Evolutionary conservation across 1,140 invertebrate genomes (phyloP).

Genomic region (Drosophila parvula): DNA sequence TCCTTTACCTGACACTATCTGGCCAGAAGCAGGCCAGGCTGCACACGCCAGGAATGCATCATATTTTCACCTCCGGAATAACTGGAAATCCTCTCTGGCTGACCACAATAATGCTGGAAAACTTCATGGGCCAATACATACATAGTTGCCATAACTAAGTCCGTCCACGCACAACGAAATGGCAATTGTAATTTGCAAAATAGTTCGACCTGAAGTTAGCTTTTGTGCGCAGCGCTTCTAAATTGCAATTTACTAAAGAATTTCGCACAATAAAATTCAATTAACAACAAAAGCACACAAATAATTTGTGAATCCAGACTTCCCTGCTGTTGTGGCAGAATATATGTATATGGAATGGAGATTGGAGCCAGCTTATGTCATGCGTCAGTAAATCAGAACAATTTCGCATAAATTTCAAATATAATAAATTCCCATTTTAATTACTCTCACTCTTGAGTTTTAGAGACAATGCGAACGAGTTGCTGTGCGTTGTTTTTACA

Average conservation of each 20-base stretch:
- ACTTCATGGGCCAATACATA: constrained; percentile 20
- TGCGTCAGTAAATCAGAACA: constrained; percentile 45
- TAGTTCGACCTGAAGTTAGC: constrained; percentile 38
- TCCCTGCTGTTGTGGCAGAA: constrained; percentile 1
- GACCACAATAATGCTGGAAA: constrained; percentile 9
- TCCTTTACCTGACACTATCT: constrained; percentile 8
- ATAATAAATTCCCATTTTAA: constrained; percentile 50
- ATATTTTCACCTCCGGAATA: constrained; percentile 7
- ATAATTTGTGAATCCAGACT: constrained; percentile 14
- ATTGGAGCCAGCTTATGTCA: constrained; percentile 6
- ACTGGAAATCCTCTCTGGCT: constrained; percentile 1
- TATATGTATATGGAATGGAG: background rate
- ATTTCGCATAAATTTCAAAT: constrained; percentile 42
- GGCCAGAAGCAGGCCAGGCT: background rate
- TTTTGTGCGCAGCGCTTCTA: constrained; percentile 21
- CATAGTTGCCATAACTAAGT: constrained; percentile 26
- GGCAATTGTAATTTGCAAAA: constrained; percentile 69
- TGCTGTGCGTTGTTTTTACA: background rate
- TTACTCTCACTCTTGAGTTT: constrained; percentile 17
- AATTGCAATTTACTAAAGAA: constrained; percentile 71
- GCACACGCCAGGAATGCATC: constrained; percentile 8
- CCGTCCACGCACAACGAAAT: constrained; percentile 44
- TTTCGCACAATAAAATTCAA: constrained; percentile 64
- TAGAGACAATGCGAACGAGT: background rate
- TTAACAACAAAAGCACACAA: constrained; percentile 46